A percentile compares a stretch with the other conserved stretches of the same genome.
Evolutionary conservation across 1,140 invertebrate species (phyloP).

Genomic region (Gonioctena quinquepunctata): DNA sequence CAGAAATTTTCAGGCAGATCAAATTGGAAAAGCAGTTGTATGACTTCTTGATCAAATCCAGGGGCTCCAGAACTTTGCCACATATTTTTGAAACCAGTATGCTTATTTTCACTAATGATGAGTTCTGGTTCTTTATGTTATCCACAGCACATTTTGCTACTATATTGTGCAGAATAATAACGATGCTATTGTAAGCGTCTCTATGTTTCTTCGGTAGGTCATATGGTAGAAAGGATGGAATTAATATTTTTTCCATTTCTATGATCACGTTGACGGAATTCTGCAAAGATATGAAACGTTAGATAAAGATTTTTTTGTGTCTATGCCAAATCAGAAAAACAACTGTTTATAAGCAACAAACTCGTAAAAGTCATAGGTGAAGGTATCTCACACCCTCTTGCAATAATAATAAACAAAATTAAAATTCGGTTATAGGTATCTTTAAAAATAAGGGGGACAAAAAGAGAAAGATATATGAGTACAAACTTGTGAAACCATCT

Average conservation of each 20-base stretch:
- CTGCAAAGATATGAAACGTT: constrained; percentile 3
- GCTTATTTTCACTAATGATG: neutral
- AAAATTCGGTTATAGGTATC: too few species aligned
- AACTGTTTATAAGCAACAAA: too few species aligned
- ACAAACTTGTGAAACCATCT: neutral
- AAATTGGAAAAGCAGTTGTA: constrained; percentile 2
- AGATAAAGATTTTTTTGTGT: too few species aligned
- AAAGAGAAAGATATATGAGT: too few species aligned
- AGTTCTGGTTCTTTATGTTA: neutral
- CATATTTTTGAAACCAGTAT: neutral
- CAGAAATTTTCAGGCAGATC: neutral
- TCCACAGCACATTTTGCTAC: constrained; percentile 3
- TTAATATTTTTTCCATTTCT: constrained; percentile 11
- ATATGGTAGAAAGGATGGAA: constrained; percentile 2
- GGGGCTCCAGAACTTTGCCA: neutral
- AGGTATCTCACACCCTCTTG: too few species aligned
- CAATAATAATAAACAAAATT: too few species aligned
- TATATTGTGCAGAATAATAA: constrained; percentile 1
- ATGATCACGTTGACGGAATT: neutral
- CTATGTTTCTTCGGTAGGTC: neutral
- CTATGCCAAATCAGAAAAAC: too few species aligned
- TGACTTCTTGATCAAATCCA: neutral
- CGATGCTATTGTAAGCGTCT: neutral
- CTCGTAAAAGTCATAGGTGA: too few species aligned
- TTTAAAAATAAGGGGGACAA: neutral